Base-by-base conservation (phyloP, 2,888 invertebrate species). In the Melipona beecheii region DNA sequence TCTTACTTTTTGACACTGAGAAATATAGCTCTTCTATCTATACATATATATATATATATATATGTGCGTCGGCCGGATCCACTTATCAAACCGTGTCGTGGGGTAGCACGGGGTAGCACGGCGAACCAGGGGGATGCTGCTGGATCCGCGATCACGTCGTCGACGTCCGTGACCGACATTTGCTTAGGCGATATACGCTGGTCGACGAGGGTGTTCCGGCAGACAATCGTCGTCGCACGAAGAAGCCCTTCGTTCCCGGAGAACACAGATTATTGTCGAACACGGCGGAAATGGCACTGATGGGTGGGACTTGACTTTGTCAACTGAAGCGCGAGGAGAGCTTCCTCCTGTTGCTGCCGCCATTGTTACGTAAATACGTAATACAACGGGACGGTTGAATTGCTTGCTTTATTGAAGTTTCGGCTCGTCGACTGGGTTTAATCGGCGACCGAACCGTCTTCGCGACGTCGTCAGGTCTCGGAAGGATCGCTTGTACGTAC, bases 241-340 rank as follows among this genome's bases (percentile, higher is more conserved):
- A 86, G 87, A 86, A 84, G 75, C 78, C 75, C 77, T 73, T 75
- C 71, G 66, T 70, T 62, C 68, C 43, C 50, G 43, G 56, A 15
- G 74, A 78, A n/a, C n/a, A n/a, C n/a, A n/a, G 86, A 87, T 87
- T 87, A 87, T 83, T 75, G 76, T 73, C 78, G 74, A 87, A 85
- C 81, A 43, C 68, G 75, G 19, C 79, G 86, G 83, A 83, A 87
- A 86, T 78, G 85, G 70, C 78, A 62, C 69, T 80, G 87, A 81
- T 75, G 81, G 43, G 75, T 77, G 71, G 75, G 86, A 78, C 81
- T 81, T 83, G 83, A 86, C 86, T 87, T 78, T 81, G 83, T 86
- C 87, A 87, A 87, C 70, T 80, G 81, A 79, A 86, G 84, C 75
- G 81, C 77, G 84, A 84, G 73, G 77, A 75, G 77, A 84, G 81